Conservation (phyloP, 1,140 invertebrate genomes). For the Drosophila takahashii region DNA sequence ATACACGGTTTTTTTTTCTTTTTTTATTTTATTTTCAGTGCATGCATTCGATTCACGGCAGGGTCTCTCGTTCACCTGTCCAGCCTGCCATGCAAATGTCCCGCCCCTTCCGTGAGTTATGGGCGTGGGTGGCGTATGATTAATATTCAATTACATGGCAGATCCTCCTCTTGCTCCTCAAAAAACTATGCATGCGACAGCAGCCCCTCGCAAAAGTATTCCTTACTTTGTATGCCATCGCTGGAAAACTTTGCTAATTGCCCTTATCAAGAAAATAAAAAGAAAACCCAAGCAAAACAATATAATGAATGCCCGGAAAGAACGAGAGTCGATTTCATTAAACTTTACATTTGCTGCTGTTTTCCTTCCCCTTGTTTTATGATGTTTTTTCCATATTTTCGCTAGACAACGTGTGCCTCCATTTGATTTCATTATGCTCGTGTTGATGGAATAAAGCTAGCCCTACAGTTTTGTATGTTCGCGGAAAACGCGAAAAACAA, state of each 20-base stretch:
- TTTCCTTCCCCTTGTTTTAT: constrained; percentile 6
- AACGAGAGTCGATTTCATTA: constrained; percentile 28
- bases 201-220: constrained; percentile 21
- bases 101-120: constrained; percentile 57
- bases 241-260: constrained; percentile 75
- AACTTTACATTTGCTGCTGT: constrained; percentile 32
- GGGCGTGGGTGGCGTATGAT: constrained; percentile 69
- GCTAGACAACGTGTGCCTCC: constrained; percentile 17
- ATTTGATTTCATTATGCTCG: constrained; percentile 56
- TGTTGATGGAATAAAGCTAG: neutral
- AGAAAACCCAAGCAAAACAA: constrained; percentile 39
- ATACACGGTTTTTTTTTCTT: constrained; percentile 25
- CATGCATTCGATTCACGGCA: constrained; percentile 47
- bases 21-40: constrained; percentile 44
- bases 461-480: constrained; percentile 1
- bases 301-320: constrained; percentile 50
- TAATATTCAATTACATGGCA: constrained; percentile 79
- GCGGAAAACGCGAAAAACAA: constrained; percentile 19
- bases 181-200: constrained; percentile 55
- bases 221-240: constrained; percentile 43
- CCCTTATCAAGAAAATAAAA: constrained; percentile 51
- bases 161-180: constrained; percentile 24
- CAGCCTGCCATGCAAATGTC: constrained; percentile 43
- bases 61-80: constrained; percentile 67
- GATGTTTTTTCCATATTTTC: constrained; percentile 8